Conservation (phyloP, 2,888 invertebrate species). For the Leptopilina myrica region DNA sequence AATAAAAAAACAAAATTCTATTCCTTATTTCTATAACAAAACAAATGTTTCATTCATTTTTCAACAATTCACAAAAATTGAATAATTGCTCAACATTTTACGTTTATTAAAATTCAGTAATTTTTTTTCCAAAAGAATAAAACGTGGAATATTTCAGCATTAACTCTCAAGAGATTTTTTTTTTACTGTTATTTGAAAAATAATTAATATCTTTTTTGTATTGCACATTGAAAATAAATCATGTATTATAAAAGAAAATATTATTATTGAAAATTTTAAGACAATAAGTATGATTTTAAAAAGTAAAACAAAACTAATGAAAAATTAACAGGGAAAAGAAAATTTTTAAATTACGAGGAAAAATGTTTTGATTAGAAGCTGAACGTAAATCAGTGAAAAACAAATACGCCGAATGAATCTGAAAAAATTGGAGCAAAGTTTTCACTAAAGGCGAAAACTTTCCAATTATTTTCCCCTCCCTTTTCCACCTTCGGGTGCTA, state of each 20-base stretch:
- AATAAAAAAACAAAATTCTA: too few species aligned
- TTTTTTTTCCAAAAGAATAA: background rate
- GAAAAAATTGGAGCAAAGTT: conserved; percentile 19
- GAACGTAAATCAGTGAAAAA: conserved; percentile 22
- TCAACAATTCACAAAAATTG: too few species aligned
- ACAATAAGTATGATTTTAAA: background rate
- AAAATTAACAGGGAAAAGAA: background rate
- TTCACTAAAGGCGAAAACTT: conserved; percentile 28
- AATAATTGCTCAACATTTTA: background rate
- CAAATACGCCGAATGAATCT: conserved; percentile 5
- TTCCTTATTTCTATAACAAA: too few species aligned
- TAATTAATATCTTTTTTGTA: background rate
- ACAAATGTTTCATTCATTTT: too few species aligned
- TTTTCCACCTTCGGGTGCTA: conserved; percentile 8
- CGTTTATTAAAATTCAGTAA: background rate
- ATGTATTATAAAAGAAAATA: background rate
- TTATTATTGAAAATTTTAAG: background rate
- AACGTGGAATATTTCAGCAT: conserved; percentile 9
- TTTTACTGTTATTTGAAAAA: background rate
- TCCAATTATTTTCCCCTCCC: conserved; percentile 18
- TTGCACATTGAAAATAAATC: background rate
- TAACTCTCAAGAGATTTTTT: background rate
- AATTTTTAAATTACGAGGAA: background rate
- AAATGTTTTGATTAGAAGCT: conserved; percentile 15
- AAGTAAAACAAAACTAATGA: background rate